Base-by-base conservation (phyloP, 2,888 invertebrate genomes). In the Panzeria rudis region DNA sequence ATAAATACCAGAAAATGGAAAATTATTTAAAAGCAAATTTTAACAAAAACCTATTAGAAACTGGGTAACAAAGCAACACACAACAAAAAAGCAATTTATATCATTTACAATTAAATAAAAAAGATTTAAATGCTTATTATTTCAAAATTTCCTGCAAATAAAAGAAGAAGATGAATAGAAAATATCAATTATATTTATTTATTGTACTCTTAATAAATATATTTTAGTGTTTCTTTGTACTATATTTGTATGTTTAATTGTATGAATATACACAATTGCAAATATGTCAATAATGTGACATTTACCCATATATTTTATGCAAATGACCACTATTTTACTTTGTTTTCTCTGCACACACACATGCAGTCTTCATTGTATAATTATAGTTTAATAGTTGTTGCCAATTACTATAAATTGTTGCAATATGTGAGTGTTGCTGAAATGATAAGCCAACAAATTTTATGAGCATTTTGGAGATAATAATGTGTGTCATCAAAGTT, bases 241-340 rank as follows among this genome's bases (percentile, higher is more conserved):
- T 13, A 23, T 32, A 7, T 69, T 23, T 38, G n/a, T 52, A 13
- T 54, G 52, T 68, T 5, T 47, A 9, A 13, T 11, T 59, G 59
- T 20, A 61, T 61, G 3, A 9, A 59, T 17, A 17, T 61, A n/a
- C n/a, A n/a, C n/a, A 25, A 73, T 52, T 50, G 50, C 17, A 38
- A 75, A 75, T 52, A 52, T 75, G 50, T 77, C 59, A 77, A 59
- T 44, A 25, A 77, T 68, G n/a, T n/a, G 59, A 59, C 32, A 68
- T 59, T 77, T 47, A 59, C n/a, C 47, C 56, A 77, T 77, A 68
- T 77, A 59, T 13, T 68, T n/a, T 50, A 25, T 59, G 35, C 61
- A 61, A 62, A 73, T 62, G 61, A 25, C 25, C 13, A 75, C 13
- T 29, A 75, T 23, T 61, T 61, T 61, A 32, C n/a, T 35, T n/a